These are phyloP conservation scores for Mesitornis unicolor DNA, from an alignment of 2,113 vertebrate species.

Conservation along the genomic window DNA sequence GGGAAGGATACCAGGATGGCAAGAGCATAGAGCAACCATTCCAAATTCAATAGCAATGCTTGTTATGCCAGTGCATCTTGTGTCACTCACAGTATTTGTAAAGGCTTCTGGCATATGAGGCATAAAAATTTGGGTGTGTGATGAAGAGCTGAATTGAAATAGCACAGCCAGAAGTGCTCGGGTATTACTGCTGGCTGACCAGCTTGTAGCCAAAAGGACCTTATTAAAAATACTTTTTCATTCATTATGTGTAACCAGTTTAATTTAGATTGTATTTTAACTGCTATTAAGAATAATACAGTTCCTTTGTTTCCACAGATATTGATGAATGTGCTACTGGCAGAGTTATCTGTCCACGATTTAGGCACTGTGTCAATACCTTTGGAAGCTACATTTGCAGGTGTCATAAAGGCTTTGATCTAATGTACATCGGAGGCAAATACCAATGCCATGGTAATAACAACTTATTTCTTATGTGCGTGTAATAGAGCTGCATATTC, in stretches of 20 bases:
- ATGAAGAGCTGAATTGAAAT: background rate
- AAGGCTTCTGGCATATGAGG: background rate
- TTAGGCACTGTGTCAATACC: slow-evolving; percentile 93
- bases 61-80: background rate
- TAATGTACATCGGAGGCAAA: slow-evolving; percentile 92
- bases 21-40: background rate
- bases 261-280: background rate
- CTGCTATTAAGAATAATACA: background rate
- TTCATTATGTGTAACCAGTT: background rate
- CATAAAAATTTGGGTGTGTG: background rate
- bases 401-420: slow-evolving; percentile 90
- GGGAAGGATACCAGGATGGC: background rate
- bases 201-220: background rate
- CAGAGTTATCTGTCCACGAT: slow-evolving; percentile 85
- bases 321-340: slow-evolving; percentile 90
- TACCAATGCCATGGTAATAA: slow-evolving; percentile 92
- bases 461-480: background rate
- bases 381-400: slow-evolving; percentile 98
- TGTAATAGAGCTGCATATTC: background rate
- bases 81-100: background rate
- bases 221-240: background rate
- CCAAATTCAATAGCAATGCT: background rate
- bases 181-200: background rate
- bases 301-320: slow-evolving; percentile 74
- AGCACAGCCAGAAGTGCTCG: background rate